Evolutionary conservation across 2,797 vertebrate genomes (phyloP).

Genomic region (Champsocephalus esox): DNA sequence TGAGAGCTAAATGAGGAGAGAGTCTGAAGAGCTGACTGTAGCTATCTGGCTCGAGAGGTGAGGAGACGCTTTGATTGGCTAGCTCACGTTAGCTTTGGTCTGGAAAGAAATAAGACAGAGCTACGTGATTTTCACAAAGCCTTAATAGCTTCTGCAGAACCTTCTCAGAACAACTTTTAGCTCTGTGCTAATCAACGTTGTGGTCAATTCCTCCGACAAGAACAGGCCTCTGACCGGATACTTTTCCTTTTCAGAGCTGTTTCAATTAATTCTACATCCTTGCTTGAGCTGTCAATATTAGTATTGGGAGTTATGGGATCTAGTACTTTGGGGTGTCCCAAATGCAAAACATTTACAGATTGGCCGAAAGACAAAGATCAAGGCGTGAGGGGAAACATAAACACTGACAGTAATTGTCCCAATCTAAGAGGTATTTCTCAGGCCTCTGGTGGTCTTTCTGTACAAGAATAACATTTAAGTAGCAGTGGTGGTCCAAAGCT

Average conservation of each 20-base stretch:
- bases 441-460: neutral
- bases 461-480: neutral
- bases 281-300: neutral
- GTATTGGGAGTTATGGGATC: neutral
- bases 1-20: constrained; percentile 52
- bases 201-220: constrained; percentile 16
- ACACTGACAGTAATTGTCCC: neutral
- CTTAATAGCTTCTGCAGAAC: constrained; percentile 49
- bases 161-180: constrained; percentile 29
- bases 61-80: constrained; percentile 38
- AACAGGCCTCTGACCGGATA: constrained; percentile 7
- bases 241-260: neutral
- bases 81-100: constrained; percentile 9
- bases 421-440: neutral
- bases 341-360: neutral
- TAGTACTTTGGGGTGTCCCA: constrained; percentile 3
- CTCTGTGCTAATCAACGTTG: constrained; percentile 37
- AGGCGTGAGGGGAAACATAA: constrained; percentile 1
- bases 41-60: constrained; percentile 29
- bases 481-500: neutral
- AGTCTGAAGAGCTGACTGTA: constrained; percentile 54
- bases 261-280: no score
- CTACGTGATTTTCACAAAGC: constrained; percentile 6
- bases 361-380: neutral
- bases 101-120: constrained; percentile 31